Evolutionary conservation across 2,113 vertebrate species (phyloP).

Genomic region (Serinus canaria): DNA sequence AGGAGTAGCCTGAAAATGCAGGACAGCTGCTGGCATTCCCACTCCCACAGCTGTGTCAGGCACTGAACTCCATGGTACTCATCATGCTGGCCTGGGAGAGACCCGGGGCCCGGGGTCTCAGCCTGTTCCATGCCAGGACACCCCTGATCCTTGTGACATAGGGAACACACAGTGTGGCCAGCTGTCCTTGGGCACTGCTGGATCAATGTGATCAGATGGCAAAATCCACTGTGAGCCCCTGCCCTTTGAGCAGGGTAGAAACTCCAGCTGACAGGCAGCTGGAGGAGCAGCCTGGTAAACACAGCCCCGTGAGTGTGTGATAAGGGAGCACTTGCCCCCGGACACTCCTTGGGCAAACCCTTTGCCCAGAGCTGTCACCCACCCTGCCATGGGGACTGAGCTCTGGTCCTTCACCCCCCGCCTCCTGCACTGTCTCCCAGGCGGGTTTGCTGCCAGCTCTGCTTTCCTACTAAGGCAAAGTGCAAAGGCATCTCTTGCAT

Average conservation of each 20-base stretch:
- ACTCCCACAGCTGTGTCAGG: not conserved
- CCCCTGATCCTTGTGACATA: accelerated
- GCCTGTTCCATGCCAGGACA: not conserved
- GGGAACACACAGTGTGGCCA: accelerated
- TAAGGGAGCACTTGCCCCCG: not conserved
- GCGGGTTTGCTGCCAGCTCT: not conserved
- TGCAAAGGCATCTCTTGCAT: not conserved
- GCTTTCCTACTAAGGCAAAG: not conserved
- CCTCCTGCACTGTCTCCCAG: not conserved
- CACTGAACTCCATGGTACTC: accelerated
- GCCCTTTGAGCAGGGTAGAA: not conserved
- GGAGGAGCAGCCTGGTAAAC: not conserved
- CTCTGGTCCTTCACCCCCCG: not conserved
- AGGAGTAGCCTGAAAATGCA: not conserved
- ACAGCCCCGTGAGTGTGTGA: not conserved
- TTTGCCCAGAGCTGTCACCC: not conserved
- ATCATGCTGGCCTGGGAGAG: not conserved
- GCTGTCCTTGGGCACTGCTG: not conserved
- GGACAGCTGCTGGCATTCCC: not conserved
- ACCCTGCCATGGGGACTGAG: accelerated
- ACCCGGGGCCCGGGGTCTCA: accelerated
- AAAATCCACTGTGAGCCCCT: not conserved
- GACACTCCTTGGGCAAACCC: not conserved
- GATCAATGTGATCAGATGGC: not conserved
- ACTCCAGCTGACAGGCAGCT: not conserved